Conservation (phyloP, 2,113 vertebrate genomes). For the Carlito syrichta region DNA sequence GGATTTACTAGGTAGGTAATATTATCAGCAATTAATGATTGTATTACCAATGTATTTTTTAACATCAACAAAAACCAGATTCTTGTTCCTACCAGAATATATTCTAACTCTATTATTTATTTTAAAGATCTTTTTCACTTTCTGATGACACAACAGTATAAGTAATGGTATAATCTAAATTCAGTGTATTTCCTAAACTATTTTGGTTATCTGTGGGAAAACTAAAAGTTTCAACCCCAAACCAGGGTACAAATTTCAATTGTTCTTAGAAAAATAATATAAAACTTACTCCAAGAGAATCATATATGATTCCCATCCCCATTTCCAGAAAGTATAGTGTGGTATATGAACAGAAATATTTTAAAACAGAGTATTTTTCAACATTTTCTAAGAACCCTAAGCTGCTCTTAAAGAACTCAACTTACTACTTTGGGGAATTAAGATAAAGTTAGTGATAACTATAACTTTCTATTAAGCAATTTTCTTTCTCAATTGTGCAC, state of each 20-base stretch:
- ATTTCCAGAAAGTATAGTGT: slow-evolving; percentile 53
- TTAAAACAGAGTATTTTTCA: slow-evolving; percentile 57
- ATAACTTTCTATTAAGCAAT: slow-evolving; percentile 77
- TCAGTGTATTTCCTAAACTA: background rate
- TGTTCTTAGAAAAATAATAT: background rate
- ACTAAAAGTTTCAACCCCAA: background rate
- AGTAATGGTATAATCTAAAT: background rate
- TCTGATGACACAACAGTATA: background rate
- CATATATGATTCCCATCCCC: background rate
- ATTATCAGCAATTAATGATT: background rate
- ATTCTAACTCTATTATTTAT: background rate
- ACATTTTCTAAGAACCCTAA: slow-evolving; percentile 49
- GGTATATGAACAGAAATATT: slow-evolving; percentile 54
- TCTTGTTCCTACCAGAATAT: background rate
- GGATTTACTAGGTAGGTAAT: background rate
- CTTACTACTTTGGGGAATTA: slow-evolving; percentile 75
- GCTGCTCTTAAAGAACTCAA: slow-evolving; percentile 58
- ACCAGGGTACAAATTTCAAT: background rate
- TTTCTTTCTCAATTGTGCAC: slow-evolving; percentile 66
- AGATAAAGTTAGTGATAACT: slow-evolving; percentile 75
- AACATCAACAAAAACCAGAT: background rate
- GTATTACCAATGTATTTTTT: background rate
- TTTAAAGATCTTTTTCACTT: background rate
- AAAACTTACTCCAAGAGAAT: background rate
- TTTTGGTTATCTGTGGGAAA: background rate